Base-by-base conservation (phyloP, 1,140 invertebrate species). In the Ceratosolen fusciceps region DNA sequence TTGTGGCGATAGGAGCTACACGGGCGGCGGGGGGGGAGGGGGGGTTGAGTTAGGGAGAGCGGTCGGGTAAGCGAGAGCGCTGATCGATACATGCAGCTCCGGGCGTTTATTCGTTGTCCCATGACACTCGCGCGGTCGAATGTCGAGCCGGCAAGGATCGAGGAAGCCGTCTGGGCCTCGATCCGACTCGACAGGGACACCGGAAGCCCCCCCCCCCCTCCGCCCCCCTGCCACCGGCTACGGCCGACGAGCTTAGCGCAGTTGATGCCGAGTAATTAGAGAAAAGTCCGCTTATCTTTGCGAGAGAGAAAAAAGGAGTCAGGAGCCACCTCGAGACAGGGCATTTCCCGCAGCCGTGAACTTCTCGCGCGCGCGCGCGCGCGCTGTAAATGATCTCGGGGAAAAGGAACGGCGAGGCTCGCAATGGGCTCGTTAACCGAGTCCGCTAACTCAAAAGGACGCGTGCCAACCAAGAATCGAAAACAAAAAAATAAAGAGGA, bases 41-140 rank as follows among this genome's bases (percentile, higher is more conserved):
- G 49, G 4, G 21, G 24, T 26, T n/a, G n/a, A n/a, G n/a, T n/a
- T n/a, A n/a, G n/a, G n/a, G n/a, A n/a, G n/a, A n/a, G n/a, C n/a
- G n/a, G n/a, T n/a, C n/a, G n/a, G n/a, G n/a, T n/a, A n/a, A n/a
- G n/a, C n/a, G n/a, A n/a, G n/a, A n/a, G n/a, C n/a, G n/a, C n/a
- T n/a, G n/a, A n/a, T n/a, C n/a, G n/a, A n/a, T n/a, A n/a, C n/a
- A n/a, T n/a, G n/a, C n/a, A n/a, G n/a, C 37, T 19, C 24, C 34
- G 14, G 12, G 77, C 75, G 78, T 83, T 82, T 80, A 82, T 80
- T 81, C 67, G 72, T 76, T 60, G 73, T 67, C 43, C 75, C 12
- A 54, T 84, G 84, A 85, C 83, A 83, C 84, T 85, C 84, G 84
- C 80, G 82, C 78, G 77, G 79, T 82, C n/a, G 83, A 83, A 77